Conservation (phyloP, 2,797 vertebrate genomes). For the Lagocephalus sceleratus region DNA sequence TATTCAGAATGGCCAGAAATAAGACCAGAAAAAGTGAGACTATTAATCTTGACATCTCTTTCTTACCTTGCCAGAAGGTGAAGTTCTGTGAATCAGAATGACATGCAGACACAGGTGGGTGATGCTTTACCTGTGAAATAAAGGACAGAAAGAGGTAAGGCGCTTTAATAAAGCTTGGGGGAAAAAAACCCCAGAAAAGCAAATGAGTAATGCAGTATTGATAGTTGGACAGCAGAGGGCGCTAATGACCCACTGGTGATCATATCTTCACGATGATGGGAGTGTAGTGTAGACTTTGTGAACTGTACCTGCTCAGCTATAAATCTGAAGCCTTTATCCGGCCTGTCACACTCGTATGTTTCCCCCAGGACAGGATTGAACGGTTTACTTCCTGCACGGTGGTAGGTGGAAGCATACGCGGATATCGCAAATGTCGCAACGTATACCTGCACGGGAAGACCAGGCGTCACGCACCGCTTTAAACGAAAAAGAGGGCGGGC, state of each 20-base stretch:
- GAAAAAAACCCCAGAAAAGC: too few species aligned
- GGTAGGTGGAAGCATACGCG: slow-evolving; percentile 87
- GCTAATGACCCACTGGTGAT: background rate
- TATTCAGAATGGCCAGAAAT: background rate
- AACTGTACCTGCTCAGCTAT: slow-evolving; percentile 84
- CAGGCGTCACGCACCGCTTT: slow-evolving; percentile 1
- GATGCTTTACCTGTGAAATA: slow-evolving; percentile 88
- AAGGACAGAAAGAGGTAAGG: background rate
- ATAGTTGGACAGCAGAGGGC: background rate
- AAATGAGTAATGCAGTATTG: too few species aligned
- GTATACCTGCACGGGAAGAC: slow-evolving; percentile 79
- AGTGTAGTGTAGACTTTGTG: background rate
- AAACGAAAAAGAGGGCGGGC: too few species aligned
- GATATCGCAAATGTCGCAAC: slow-evolving; percentile 92
- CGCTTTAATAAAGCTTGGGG: background rate
- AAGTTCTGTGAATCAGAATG: slow-evolving; percentile 92
- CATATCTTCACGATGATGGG: too few species aligned
- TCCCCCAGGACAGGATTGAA: slow-evolving; percentile 97
- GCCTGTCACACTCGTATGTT: slow-evolving; percentile 89
- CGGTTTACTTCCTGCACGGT: slow-evolving; percentile 92
- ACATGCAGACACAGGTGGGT: slow-evolving; percentile 95
- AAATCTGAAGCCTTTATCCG: slow-evolving; percentile 89
- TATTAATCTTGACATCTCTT: background rate
- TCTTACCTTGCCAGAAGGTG: slow-evolving; percentile 94
- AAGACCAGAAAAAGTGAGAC: background rate